Evolutionary conservation across 64 coral and sea anemone species (phyloP).

Genomic region (Orbicella faveolata): DNA sequence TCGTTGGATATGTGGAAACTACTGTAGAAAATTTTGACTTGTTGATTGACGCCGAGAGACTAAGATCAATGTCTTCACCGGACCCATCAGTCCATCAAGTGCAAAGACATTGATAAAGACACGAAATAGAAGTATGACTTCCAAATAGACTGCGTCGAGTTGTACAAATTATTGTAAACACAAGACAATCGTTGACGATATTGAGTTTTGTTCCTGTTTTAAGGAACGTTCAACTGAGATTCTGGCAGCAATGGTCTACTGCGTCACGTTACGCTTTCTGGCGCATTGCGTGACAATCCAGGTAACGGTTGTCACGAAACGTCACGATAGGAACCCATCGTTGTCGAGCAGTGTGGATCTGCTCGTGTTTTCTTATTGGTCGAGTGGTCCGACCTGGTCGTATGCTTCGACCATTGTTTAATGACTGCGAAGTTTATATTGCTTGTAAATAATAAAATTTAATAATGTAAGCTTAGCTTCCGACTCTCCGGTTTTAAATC

Average conservation of each 20-base stretch:
- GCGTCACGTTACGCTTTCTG: background rate
- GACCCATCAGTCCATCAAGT: background rate
- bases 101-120: background rate
- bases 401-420: background rate
- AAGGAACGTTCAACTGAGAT: background rate
- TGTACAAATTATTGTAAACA: slow-evolving; percentile 4
- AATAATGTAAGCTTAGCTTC: background rate
- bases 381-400: background rate
- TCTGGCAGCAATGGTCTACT: background rate
- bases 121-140: background rate
- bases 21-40: slow-evolving; percentile 87
- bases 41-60: slow-evolving; percentile 53
- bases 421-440: no score
- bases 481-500: slow-evolving; percentile 5
- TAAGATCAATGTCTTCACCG: slow-evolving; percentile 28
- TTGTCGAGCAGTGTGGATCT: background rate
- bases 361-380: background rate
- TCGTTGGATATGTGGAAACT: slow-evolving; percentile 90
- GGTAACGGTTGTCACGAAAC: background rate
- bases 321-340: background rate
- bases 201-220: background rate
- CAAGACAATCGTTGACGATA: background rate
- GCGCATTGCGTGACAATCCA: background rate
- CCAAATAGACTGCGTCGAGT: background rate
- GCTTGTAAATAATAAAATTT: slow-evolving; percentile 13